phyloP scores from a whole-genome alignment of 2,113 vertebrate genomes.

The Ictalurus punctatus region DNA sequence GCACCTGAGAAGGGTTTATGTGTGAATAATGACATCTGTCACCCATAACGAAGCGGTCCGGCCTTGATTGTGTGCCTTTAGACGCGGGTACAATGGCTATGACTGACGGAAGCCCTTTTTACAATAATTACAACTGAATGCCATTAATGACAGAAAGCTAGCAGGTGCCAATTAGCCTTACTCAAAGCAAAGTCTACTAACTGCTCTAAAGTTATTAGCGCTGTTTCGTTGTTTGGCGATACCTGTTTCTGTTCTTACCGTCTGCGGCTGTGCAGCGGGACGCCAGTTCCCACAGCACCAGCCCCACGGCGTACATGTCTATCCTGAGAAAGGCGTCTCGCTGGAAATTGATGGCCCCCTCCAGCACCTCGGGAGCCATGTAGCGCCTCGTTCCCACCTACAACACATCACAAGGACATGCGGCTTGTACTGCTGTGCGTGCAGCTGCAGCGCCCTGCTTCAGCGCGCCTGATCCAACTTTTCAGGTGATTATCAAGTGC shows the following conservation, averaged over 20 bases:
- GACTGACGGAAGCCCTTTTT: conserved; percentile 60
- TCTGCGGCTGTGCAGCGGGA: conserved; percentile 94
- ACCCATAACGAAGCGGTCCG: neutral
- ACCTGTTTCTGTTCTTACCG: conserved; percentile 73
- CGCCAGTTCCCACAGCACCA: conserved; percentile 94
- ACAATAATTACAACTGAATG: neutral
- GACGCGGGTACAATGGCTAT: neutral
- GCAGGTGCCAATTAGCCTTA: neutral
- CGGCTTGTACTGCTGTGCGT: neutral
- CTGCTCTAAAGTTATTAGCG: too few species aligned
- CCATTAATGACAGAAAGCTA: conserved; percentile 1
- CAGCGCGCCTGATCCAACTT: neutral
- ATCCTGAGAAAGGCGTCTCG: conserved; percentile 95
- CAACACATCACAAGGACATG: neutral
- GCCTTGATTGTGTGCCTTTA: neutral
- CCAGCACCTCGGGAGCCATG: conserved; percentile 97
- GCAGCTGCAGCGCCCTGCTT: neutral
- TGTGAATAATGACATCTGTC: neutral
- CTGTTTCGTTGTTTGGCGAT: neutral
- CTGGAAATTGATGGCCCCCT: conserved; percentile 98
- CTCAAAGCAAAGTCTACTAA: neutral
- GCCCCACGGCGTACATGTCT: conserved; percentile 96
- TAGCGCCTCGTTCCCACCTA: conserved; percentile 96
- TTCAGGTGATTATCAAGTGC: neutral
- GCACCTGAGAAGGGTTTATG: neutral